Conservation (phyloP, 2,113 vertebrate species). For the Pantherophis guttatus region DNA sequence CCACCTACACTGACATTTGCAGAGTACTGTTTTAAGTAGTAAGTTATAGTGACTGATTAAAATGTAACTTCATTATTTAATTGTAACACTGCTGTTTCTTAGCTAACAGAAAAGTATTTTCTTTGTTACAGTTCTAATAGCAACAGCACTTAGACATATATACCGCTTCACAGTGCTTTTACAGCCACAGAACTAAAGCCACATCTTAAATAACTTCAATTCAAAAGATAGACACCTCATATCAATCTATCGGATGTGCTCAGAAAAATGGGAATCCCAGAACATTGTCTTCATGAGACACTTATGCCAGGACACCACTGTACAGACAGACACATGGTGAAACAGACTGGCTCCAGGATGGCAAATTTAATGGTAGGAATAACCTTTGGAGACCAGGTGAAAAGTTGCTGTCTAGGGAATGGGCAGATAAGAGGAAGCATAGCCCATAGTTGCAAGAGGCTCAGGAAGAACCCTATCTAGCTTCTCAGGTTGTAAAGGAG, state of each 20-base stretch:
- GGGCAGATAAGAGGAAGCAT: too few relatives aligned
- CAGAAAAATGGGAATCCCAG: not conserved
- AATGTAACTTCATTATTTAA: not conserved
- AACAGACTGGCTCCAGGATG: not conserved
- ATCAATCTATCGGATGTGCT: not conserved
- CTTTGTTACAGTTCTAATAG: not conserved
- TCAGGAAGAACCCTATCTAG: too few relatives aligned
- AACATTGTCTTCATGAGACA: not conserved
- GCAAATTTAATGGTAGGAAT: not conserved
- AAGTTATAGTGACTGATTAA: not conserved
- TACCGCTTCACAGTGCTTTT: too few relatives aligned
- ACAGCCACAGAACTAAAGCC: too few relatives aligned
- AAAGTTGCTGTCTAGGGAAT: too few relatives aligned
- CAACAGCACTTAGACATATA: too few relatives aligned
- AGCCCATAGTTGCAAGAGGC: too few relatives aligned
- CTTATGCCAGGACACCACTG: not conserved
- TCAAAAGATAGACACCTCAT: not conserved
- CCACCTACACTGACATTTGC: constrained; percentile 5
- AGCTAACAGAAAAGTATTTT: not conserved
- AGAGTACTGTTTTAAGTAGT: not conserved
- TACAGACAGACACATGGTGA: not conserved
- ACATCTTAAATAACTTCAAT: too few relatives aligned
- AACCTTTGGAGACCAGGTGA: too few relatives aligned
- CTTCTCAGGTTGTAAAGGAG: too few relatives aligned
- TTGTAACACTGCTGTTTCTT: not conserved